A percentile compares a stretch with the other conserved stretches of the same genome.
These are phyloP conservation scores for Macrotrachela quadricornifera DNA, from an alignment of 1,140 invertebrate species.

Conservation along the genomic window DNA sequence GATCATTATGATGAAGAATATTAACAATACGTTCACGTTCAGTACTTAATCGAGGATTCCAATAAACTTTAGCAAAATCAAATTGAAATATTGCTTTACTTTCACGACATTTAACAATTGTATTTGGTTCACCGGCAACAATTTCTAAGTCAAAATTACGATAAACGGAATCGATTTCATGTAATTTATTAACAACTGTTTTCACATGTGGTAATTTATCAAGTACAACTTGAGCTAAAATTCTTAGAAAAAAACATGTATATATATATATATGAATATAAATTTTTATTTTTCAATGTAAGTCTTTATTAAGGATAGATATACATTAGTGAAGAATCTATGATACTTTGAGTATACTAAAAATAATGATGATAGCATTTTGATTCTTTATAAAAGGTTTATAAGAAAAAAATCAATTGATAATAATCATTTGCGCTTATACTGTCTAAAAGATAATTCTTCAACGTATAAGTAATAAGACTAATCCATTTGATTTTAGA, in stretches of 20 bases:
- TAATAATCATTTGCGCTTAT: too few species aligned
- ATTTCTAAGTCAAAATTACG: slow-evolving; percentile 79
- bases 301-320: too few species aligned
- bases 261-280: too few species aligned
- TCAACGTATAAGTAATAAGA: too few species aligned
- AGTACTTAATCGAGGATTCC: slow-evolving; percentile 59
- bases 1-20: slow-evolving; percentile 42
- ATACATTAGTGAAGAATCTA: too few species aligned
- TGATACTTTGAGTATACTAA: too few species aligned
- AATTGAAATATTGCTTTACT: slow-evolving; percentile 58
- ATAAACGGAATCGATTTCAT: slow-evolving; percentile 65
- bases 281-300: too few species aligned
- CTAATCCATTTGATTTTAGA: too few species aligned
- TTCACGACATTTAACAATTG: slow-evolving; percentile 56
- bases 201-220: slow-evolving; percentile 38
- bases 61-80: slow-evolving; percentile 88
- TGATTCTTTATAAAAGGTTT: too few species aligned
- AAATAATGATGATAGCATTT: too few species aligned
- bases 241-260: neutral
- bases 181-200: slow-evolving; percentile 74
- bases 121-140: slow-evolving; percentile 44
- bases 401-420: too few species aligned
- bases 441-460: too few species aligned
- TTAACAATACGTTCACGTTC: slow-evolving; percentile 61
- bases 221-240: slow-evolving; percentile 29